A percentile compares a stretch with the other conserved stretches of the same genome.
Conservation (phyloP, 2,797 vertebrate genomes). For the Pangasius larnaudii region DNA sequence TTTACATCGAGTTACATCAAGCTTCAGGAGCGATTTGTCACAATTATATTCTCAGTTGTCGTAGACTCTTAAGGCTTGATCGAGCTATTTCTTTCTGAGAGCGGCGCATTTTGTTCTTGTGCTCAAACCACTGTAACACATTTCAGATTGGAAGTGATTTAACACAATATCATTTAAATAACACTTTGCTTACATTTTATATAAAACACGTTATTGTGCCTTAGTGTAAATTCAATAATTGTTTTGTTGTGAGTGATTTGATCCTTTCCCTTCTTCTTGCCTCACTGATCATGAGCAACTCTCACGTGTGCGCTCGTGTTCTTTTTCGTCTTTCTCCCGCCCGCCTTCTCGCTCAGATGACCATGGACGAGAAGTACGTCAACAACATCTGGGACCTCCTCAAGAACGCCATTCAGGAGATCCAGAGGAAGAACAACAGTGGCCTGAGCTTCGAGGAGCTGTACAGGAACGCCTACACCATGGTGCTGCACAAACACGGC, state of each 20-base stretch:
- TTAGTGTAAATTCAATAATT: background rate
- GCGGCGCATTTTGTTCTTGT: background rate
- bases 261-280: background rate
- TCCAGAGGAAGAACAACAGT: slow-evolving; percentile 98
- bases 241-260: background rate
- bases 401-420: slow-evolving; percentile 99
- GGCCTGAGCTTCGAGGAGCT: slow-evolving; percentile 98
- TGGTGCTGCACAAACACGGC: slow-evolving; percentile 98
- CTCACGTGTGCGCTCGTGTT: background rate
- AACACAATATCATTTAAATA: background rate
- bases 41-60: background rate
- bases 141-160: background rate
- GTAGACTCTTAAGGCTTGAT: background rate
- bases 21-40: background rate
- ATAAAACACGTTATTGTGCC: background rate
- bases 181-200: background rate
- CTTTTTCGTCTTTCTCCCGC: slow-evolving; percentile 17
- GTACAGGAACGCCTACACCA: slow-evolving; percentile 98
- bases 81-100: background rate
- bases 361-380: slow-evolving; percentile 99
- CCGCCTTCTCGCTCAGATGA: slow-evolving; percentile 83
- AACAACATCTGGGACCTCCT: slow-evolving; percentile 99
- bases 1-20: background rate
- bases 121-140: background rate
- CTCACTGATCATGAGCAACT: background rate